Base-by-base conservation (phyloP, 1,140 invertebrate genomes). In the Hyphantria cunea region DNA sequence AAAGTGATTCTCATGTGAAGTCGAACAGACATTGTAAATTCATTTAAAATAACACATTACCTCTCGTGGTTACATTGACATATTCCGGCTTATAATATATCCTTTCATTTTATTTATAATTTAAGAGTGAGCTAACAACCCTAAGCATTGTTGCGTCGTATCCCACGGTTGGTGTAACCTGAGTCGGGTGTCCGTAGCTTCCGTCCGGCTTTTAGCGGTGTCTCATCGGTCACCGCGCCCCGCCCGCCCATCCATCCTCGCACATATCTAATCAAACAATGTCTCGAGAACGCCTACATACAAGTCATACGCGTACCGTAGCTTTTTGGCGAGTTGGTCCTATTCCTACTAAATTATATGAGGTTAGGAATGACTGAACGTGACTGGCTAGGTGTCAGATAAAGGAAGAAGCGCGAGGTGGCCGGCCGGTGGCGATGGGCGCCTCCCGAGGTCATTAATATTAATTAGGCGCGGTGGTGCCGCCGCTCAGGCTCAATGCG, bases 201-300 rank as follows among this genome's bases (percentile, higher is more conserved):
- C 87, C 87, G 87, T 90, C 87, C 87, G 87, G 87, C 87, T 90
- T 90, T 90, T 90, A 90, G 83, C 85, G 84, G 71, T 78, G 77
- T 77, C 86, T 79, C 84, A 89, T 86, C 86, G 82, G 82, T 87
- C 85, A 88, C 78, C 77, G 72, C 70, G 56, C 59, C 67, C 65
- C 68, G 68, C 74, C 76, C 64, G 56, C 55, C 59, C 67, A 66
- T 69, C 61, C 53, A 69, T 65, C 51, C 62, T 63, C 65, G 45
- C 53, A 61, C 66, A 66, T 67, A 68, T 71, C 64, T 58, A 58
- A 58, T 58, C 55, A 58, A 58, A 58, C 55, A 58, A 49, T 58
- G 45, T 48, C 33, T 58, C 33, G 44, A 48, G 44, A 39, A 41
- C 55, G 55, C 55, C 45, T 48, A 58, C 55, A 14, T 11, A 13